phyloP scores from a whole-genome alignment of 2,113 vertebrate species.

The Electrona antarctica region DNA sequence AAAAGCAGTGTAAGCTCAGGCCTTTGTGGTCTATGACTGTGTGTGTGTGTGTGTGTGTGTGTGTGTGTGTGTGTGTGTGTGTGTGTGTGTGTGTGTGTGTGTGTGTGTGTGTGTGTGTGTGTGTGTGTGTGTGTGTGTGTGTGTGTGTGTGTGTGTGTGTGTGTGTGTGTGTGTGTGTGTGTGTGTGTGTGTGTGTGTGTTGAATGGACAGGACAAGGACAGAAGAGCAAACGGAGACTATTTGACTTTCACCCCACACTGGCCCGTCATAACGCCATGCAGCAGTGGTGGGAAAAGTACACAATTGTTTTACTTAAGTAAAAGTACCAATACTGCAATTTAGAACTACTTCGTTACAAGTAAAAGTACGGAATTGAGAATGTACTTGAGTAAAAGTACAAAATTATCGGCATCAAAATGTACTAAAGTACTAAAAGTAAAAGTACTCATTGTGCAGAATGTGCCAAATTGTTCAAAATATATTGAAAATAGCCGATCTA shows the following conservation, averaged over 20 bases:
- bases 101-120: slow-evolving; percentile 20
- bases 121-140: slow-evolving; percentile 38
- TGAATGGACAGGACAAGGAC: slow-evolving; percentile 28
- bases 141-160: slow-evolving; percentile 46
- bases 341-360: too few relatives aligned
- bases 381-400: too few relatives aligned
- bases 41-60: slow-evolving; percentile 29
- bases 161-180: slow-evolving; percentile 38
- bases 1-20: slow-evolving; percentile 38
- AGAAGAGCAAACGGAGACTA: slow-evolving; percentile 48
- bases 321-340: too few relatives aligned
- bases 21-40: slow-evolving; percentile 39
- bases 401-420: too few relatives aligned
- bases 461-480: too few relatives aligned
- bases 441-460: too few relatives aligned
- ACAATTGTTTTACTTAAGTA: too few relatives aligned
- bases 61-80: slow-evolving; percentile 5
- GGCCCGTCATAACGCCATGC: slow-evolving; percentile 9
- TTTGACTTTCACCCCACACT: slow-evolving; percentile 35
- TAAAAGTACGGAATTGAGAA: too few relatives aligned
- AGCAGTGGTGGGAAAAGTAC: neutral
- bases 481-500: neutral
- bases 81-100: slow-evolving; percentile 4
- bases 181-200: slow-evolving; percentile 39
- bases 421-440: too few relatives aligned